These are phyloP conservation scores for Cydia splendana DNA, from an alignment of 1,140 invertebrate species.

Conservation along the genomic window DNA sequence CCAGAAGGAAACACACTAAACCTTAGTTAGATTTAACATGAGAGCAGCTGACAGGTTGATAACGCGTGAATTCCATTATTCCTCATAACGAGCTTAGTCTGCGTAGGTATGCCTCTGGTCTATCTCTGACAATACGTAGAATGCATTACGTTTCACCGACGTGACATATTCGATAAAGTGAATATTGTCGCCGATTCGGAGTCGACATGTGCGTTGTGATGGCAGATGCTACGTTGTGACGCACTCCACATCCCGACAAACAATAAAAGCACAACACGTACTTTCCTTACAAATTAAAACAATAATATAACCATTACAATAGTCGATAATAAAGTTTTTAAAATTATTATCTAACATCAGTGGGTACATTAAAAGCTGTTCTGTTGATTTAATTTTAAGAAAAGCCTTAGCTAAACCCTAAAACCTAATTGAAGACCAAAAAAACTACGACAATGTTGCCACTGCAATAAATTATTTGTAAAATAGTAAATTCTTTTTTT, in stretches of 20 bases:
- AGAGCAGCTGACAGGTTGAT: not conserved
- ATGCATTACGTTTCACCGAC: not conserved
- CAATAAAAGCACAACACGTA: slow-evolving; percentile 3
- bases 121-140: not conserved
- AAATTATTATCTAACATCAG: too few species aligned
- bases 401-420: too few species aligned
- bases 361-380: too few species aligned
- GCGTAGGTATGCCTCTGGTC: not conserved
- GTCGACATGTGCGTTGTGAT: slow-evolving; percentile 17
- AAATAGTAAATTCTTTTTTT: too few species aligned
- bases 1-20: not conserved
- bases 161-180: not conserved
- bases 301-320: not conserved
- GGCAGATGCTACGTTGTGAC: slow-evolving; percentile 27
- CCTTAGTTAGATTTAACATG: not conserved
- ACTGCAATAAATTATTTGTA: too few species aligned
- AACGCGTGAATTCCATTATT: not conserved
- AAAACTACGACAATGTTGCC: too few species aligned
- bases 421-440: too few species aligned
- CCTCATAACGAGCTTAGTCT: not conserved
- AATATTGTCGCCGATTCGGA: slow-evolving; percentile 18
- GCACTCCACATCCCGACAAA: slow-evolving; percentile 18
- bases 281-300: not conserved
- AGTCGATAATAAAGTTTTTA: too few species aligned
- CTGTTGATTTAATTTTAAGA: too few species aligned